These are phyloP conservation scores for Kradibia gibbosae DNA, from an alignment of 1,140 invertebrate species.

Conservation along the genomic window DNA sequence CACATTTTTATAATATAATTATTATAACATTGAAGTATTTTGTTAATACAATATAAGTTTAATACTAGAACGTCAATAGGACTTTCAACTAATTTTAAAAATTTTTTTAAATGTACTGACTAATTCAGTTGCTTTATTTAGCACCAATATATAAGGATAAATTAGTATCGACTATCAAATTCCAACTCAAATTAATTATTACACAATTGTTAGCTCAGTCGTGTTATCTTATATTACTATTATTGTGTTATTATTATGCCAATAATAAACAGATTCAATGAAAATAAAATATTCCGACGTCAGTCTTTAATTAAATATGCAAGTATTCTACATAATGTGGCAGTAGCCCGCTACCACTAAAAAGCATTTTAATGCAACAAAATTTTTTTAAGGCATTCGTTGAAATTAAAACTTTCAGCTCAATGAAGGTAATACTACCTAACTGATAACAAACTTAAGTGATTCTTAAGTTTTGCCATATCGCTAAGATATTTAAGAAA, in stretches of 20 bases:
- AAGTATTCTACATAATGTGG: conserved; percentile 36
- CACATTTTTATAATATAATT: conserved; percentile 14
- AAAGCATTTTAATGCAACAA: conserved; percentile 35
- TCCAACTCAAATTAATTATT: conserved; percentile 17
- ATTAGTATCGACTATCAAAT: conserved; percentile 9
- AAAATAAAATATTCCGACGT: conserved; percentile 28
- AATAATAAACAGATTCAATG: conserved; percentile 35
- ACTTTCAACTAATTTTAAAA: neutral
- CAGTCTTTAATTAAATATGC: conserved; percentile 37
- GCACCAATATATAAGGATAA: conserved; percentile 29
- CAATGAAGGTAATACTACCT: conserved; percentile 7
- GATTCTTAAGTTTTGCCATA: conserved; percentile 19
- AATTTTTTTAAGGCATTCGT: conserved; percentile 9
- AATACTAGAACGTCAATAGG: conserved; percentile 33
- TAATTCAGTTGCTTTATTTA: conserved; percentile 12
- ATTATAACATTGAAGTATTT: conserved; percentile 29
- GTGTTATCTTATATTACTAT: neutral
- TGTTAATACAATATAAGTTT: conserved; percentile 28
- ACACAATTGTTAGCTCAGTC: neutral
- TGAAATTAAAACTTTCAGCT: conserved; percentile 29
- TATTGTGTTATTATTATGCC: neutral
- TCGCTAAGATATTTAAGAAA: conserved; percentile 29
- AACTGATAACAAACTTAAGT: conserved; percentile 31
- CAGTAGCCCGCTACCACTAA: conserved; percentile 49
- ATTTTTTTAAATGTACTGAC: neutral